A percentile compares a stretch with the other conserved stretches of the same genome.
These are phyloP conservation scores for Tipula lateralis DNA, from an alignment of 2,888 invertebrate genomes.

Conservation along the genomic window DNA sequence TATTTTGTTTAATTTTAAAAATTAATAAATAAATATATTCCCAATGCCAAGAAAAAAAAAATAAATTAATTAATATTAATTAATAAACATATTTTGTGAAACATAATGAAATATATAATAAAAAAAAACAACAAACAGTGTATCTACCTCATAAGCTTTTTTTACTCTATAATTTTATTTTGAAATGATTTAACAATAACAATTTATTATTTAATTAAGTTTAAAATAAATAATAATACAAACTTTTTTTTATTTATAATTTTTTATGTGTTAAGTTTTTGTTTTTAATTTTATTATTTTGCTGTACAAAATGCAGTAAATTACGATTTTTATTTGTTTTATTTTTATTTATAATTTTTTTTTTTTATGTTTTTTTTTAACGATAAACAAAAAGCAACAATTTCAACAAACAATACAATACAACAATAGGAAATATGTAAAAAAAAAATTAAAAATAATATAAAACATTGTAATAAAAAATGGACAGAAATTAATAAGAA, in stretches of 20 bases:
- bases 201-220: background rate
- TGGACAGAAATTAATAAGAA: background rate
- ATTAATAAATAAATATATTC: background rate
- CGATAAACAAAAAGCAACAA: background rate
- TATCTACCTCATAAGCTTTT: conserved; percentile 19
- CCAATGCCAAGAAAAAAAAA: background rate
- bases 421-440: background rate
- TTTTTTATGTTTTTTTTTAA: background rate
- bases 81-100: conserved; percentile 2
- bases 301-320: background rate
- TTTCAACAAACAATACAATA: background rate
- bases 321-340: background rate
- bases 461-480: background rate
- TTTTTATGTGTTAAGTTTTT: background rate
- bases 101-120: background rate
- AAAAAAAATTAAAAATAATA: background rate
- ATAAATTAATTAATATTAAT: background rate
- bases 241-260: background rate
- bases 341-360: background rate
- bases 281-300: conserved; percentile 3
- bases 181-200: background rate
- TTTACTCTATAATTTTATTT: background rate
- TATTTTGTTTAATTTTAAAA: background rate
- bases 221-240: background rate
- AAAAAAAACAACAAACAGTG: background rate